Conservation (phyloP, 1,140 invertebrate species). For the Drosophila seguyi region DNA sequence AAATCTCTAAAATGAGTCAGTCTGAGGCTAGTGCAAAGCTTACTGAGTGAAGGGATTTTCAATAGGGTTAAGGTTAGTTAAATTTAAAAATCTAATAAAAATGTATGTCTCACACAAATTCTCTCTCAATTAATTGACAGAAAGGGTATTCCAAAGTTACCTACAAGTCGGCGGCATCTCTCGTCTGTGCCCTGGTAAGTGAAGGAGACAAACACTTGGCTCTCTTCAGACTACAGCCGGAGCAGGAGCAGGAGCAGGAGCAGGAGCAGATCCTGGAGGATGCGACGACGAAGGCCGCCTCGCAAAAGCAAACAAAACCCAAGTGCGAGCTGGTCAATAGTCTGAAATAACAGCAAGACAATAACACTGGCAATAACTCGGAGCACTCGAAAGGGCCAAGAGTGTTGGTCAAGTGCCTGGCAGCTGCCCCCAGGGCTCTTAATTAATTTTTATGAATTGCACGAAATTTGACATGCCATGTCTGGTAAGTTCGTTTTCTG, state of each 20-base stretch:
- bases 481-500: conserved; percentile 49
- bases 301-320: conserved; percentile 64
- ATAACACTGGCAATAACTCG: conserved; percentile 80
- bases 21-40: neutral
- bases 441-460: conserved; percentile 84
- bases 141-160: conserved; percentile 36
- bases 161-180: conserved; percentile 24
- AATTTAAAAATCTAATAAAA: too few species aligned
- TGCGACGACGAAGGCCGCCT: neutral
- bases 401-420: conserved; percentile 69
- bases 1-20: neutral
- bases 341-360: conserved; percentile 81
- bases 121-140: neutral
- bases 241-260: conserved; percentile 1
- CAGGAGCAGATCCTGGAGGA: neutral
- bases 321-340: conserved; percentile 80
- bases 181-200: conserved; percentile 8
- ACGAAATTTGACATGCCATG: conserved; percentile 58
- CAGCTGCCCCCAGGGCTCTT: conserved; percentile 62
- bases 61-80: neutral
- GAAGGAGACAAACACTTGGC: conserved; percentile 28
- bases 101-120: neutral
- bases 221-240: conserved; percentile 9
- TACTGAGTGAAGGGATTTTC: neutral
- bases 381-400: conserved; percentile 31